Evolutionary conservation across 2,888 invertebrate genomes (phyloP).

Genomic region (Crossocerus cetratus): DNA sequence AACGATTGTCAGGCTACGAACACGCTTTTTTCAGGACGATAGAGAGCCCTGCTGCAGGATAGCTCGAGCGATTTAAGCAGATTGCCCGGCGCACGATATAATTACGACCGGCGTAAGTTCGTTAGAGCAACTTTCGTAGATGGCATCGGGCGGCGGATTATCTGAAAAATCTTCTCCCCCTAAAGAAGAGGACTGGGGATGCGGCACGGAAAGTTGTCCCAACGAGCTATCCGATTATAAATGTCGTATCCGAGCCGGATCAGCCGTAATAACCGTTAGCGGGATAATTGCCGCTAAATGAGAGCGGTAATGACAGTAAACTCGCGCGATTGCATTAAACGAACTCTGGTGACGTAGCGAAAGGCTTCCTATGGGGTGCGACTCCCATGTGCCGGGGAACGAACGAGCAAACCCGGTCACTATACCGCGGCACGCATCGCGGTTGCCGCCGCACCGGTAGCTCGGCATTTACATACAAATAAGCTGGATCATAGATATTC

Average conservation of each 20-base stretch:
- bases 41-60: neutral
- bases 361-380: conserved; percentile 40
- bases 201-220: neutral
- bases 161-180: conserved; percentile 40
- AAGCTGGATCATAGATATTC: conserved; percentile 63
- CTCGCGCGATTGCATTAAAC: conserved; percentile 60
- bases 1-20: no score
- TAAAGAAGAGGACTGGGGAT: neutral
- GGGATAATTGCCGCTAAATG: conserved; percentile 46
- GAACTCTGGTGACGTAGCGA: conserved; percentile 37
- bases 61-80: neutral
- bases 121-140: conserved; percentile 14
- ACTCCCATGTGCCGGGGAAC: conserved; percentile 15
- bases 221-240: conserved; percentile 28
- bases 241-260: conserved; percentile 44
- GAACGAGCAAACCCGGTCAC: no score
- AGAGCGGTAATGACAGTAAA: conserved; percentile 51
- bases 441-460: conserved; percentile 45
- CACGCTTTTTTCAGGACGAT: no score
- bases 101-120: conserved; percentile 9
- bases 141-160: conserved; percentile 8
- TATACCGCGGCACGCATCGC: conserved; percentile 15
- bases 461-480: conserved; percentile 69
- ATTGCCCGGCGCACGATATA: neutral
- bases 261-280: conserved; percentile 54